Conservation (phyloP, 1,140 invertebrate genomes). For the Trachymyrmex septentrionalis region DNA sequence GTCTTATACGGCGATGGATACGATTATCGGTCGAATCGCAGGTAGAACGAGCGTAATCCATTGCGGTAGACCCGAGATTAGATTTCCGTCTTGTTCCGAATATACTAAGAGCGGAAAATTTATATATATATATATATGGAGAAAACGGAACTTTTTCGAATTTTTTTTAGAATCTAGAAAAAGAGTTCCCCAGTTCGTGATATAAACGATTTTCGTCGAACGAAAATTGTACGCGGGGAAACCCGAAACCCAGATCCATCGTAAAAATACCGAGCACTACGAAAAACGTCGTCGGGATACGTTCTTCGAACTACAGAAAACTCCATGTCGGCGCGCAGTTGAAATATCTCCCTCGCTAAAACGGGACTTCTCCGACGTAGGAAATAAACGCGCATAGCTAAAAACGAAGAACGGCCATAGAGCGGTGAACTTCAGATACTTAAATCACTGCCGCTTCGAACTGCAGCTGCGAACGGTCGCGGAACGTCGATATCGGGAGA, state of each 20-base stretch:
- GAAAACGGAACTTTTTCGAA: neutral
- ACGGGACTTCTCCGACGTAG: neutral
- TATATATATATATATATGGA: slow-evolving; percentile 18
- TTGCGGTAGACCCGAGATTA: slow-evolving; percentile 45
- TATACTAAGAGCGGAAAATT: slow-evolving; percentile 5
- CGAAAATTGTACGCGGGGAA: neutral
- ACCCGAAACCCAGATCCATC: neutral
- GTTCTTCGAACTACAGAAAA: neutral
- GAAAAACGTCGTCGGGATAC: too few species aligned
- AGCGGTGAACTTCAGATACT: slow-evolving; percentile 21
- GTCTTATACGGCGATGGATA: neutral
- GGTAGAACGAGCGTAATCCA: slow-evolving; percentile 11
- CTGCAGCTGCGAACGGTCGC: neutral
- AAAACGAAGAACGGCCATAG: slow-evolving; percentile 9
- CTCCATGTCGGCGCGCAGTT: neutral
- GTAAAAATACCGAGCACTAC: slow-evolving; percentile 8
- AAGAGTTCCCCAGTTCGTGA: neutral
- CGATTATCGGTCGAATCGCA: slow-evolving; percentile 31
- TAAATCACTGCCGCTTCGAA: slow-evolving; percentile 4
- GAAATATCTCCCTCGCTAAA: slow-evolving; percentile 30
- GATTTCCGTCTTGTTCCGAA: slow-evolving; percentile 44
- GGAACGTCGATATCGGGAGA: slow-evolving; percentile 5
- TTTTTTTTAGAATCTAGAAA: neutral
- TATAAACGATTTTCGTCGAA: neutral
- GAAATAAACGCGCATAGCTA: slow-evolving; percentile 13